Conservation (phyloP, 2,888 invertebrate species). For the Amaurobius ferox region DNA sequence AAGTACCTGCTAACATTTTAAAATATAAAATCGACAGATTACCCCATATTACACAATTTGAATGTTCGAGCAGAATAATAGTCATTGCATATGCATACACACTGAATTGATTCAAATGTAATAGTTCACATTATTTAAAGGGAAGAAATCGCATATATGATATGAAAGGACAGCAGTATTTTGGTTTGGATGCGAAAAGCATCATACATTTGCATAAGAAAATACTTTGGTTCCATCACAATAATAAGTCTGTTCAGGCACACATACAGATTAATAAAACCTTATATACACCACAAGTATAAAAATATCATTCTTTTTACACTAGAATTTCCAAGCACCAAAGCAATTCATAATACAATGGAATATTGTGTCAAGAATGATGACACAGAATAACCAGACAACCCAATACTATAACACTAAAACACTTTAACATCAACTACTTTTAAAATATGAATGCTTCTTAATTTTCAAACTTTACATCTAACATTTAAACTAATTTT, state of each 20-base stretch:
- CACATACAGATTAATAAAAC: constrained; percentile 19
- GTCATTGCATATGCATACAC: too few relatives aligned
- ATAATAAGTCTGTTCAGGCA: constrained; percentile 39
- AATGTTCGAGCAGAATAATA: too few relatives aligned
- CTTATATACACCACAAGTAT: not conserved
- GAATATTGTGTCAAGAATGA: not conserved
- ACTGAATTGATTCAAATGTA: too few relatives aligned
- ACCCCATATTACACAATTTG: too few relatives aligned
- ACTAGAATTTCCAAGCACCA: constrained; percentile 3
- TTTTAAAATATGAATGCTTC: not conserved
- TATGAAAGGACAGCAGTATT: constrained; percentile 9
- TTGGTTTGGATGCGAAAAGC: not conserved
- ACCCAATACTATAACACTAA: too few relatives aligned
- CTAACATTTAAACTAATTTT: too few relatives aligned
- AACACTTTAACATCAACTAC: not conserved
- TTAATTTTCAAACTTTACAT: too few relatives aligned
- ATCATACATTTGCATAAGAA: constrained; percentile 34
- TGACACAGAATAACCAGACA: not conserved
- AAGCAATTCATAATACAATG: not conserved
- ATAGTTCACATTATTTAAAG: not conserved
- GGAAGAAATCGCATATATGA: not conserved
- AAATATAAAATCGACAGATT: too few relatives aligned
- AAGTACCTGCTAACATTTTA: too few relatives aligned
- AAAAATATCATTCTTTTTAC: constrained; percentile 7
- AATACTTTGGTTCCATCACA: constrained; percentile 47